These are phyloP conservation scores for Campaea margaritaria DNA, from an alignment of 2,888 invertebrate genomes.

Conservation along the genomic window DNA sequence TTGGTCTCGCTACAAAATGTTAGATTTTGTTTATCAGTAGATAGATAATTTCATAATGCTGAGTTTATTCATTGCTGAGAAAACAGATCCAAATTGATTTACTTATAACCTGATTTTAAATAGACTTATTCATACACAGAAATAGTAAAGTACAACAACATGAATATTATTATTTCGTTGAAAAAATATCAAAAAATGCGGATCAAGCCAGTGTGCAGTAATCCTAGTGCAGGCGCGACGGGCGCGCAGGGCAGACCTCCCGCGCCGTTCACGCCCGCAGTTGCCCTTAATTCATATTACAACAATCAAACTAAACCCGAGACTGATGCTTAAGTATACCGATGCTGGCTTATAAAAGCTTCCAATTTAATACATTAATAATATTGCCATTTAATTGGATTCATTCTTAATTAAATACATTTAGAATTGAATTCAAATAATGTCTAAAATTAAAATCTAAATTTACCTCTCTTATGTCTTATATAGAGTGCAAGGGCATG, in stretches of 20 bases:
- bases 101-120: slow-evolving; percentile 81
- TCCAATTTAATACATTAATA: slow-evolving; percentile 73
- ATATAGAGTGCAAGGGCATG: slow-evolving; percentile 63
- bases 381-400: slow-evolving; percentile 71
- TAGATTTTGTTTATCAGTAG: slow-evolving; percentile 67
- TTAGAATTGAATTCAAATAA: slow-evolving; percentile 71
- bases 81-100: slow-evolving; percentile 84
- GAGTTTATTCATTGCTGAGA: slow-evolving; percentile 69
- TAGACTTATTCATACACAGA: slow-evolving; percentile 77
- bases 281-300: slow-evolving; percentile 76
- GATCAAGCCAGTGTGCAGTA: slow-evolving; percentile 67
- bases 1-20: slow-evolving; percentile 71
- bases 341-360: slow-evolving; percentile 71
- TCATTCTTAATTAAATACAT: slow-evolving; percentile 76
- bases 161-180: slow-evolving; percentile 74
- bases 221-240: slow-evolving; percentile 50
- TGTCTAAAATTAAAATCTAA: slow-evolving; percentile 67
- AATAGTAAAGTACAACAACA: slow-evolving; percentile 78
- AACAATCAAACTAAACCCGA: slow-evolving; percentile 63
- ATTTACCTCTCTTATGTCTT: slow-evolving; percentile 71
- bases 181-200: slow-evolving; percentile 83
- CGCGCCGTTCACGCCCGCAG: slow-evolving; percentile 33
- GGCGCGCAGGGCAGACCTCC: slow-evolving; percentile 32
- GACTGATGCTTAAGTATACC: slow-evolving; percentile 68
- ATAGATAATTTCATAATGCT: slow-evolving; percentile 80